Evolutionary conservation across 2,797 vertebrate species (phyloP).

Genomic region (Sebastes iracundus): DNA sequence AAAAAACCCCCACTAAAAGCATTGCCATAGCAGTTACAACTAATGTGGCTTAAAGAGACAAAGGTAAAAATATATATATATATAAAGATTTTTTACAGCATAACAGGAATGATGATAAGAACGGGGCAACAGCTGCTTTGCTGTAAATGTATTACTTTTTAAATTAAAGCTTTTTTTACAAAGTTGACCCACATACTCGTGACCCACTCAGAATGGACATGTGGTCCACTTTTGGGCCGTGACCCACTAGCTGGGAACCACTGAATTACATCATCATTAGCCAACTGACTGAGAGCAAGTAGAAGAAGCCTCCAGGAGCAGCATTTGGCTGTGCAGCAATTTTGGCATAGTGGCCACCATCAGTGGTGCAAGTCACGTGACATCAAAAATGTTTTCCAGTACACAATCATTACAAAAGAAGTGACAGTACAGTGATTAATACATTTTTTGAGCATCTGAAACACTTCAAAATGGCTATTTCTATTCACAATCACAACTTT

Average conservation of each 20-base stretch:
- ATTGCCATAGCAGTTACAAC: background rate
- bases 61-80: background rate
- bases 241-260: background rate
- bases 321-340: background rate
- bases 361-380: background rate
- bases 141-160: background rate
- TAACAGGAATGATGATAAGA: background rate
- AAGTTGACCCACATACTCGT: background rate
- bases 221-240: background rate
- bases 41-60: background rate
- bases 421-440: background rate
- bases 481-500: background rate
- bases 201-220: background rate
- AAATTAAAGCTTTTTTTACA: background rate
- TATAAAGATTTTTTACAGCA: background rate
- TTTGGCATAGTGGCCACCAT: background rate
- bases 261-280: conserved; percentile 14
- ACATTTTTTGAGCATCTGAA: background rate
- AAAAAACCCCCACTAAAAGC: background rate
- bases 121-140: background rate
- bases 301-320: background rate
- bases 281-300: background rate
- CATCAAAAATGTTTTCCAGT: background rate
- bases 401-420: background rate
- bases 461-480: background rate